Evolutionary conservation across 2,113 vertebrate species (phyloP).

Genomic region (Ellobius talpinus): DNA sequence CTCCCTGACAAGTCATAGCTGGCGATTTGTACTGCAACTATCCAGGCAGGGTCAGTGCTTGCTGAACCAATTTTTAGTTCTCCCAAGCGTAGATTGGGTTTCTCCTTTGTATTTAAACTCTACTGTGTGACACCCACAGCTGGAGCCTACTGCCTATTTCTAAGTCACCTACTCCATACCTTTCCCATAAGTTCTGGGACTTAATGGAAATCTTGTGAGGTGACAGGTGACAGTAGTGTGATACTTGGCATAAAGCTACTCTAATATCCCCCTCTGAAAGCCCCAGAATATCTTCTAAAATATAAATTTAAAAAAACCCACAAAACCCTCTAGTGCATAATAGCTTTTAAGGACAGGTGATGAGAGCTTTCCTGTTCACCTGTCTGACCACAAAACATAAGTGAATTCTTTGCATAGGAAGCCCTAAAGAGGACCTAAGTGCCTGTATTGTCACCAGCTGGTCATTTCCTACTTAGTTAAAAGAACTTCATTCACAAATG

Average conservation of each 20-base stretch:
- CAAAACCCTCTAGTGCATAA: neutral
- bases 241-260: constrained; percentile 30
- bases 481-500: neutral
- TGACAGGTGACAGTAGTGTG: neutral
- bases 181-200: constrained; percentile 37
- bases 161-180: neutral
- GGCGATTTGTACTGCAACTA: neutral
- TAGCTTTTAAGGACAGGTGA: neutral
- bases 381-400: neutral
- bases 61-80: neutral
- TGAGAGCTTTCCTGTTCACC: neutral
- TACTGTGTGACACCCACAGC: neutral
- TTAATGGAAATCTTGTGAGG: constrained; percentile 16
- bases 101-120: constrained; percentile 23
- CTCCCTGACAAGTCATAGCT: neutral
- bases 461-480: constrained; percentile 14
- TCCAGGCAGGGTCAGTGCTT: neutral
- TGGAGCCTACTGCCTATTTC: neutral
- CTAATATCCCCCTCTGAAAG: constrained; percentile 19
- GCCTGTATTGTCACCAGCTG: neutral
- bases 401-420: neutral
- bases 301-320: neutral
- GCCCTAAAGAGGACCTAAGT: neutral
- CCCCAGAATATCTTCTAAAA: neutral
- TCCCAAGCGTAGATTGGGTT: neutral